Evolutionary conservation across 2,888 invertebrate species (phyloP).

Genomic region (Nineta flava): DNA sequence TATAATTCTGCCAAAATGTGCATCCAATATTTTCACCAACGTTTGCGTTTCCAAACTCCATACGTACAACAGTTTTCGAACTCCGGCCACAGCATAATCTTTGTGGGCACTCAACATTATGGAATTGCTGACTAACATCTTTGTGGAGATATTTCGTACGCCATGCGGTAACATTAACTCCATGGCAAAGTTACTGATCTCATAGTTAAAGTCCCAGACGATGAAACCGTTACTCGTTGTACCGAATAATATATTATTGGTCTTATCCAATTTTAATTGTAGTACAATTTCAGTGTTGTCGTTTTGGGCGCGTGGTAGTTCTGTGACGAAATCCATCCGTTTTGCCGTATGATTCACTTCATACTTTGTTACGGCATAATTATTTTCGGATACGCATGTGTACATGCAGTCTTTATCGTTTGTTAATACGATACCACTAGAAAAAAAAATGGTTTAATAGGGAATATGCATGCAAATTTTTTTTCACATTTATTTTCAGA

Average conservation of each 20-base stretch:
- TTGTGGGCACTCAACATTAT: conserved; percentile 82
- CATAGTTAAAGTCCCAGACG: conserved; percentile 58
- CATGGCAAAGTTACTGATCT: conserved; percentile 36
- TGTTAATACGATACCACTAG: conserved; percentile 50
- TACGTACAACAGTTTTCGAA: conserved; percentile 79
- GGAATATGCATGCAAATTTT: too few species aligned
- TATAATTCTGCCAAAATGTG: conserved; percentile 92
- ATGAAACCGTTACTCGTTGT: conserved; percentile 73
- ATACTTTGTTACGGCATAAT: conserved; percentile 37
- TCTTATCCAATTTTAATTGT: conserved; percentile 68
- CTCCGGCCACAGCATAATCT: conserved; percentile 89
- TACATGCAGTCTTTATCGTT: conserved; percentile 49
- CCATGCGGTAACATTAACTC: conserved; percentile 66
- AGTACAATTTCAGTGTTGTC: conserved; percentile 61
- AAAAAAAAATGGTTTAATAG: conserved; percentile 9
- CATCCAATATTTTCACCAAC: conserved; percentile 83
- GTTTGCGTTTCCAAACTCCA: conserved; percentile 74
- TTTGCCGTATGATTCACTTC: conserved; percentile 26
- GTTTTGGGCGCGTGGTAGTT: conserved; percentile 47
- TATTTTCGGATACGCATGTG: conserved; percentile 48
- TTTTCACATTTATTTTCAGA: too few species aligned
- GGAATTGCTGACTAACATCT: conserved; percentile 79
- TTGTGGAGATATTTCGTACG: conserved; percentile 83
- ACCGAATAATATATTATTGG: conserved; percentile 67
- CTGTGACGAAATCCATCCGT: conserved; percentile 44